Evolutionary conservation across 2,113 vertebrate genomes (phyloP), one percentile per base, ranked within the genome.

Genomic region (Eira barbara): DNA sequence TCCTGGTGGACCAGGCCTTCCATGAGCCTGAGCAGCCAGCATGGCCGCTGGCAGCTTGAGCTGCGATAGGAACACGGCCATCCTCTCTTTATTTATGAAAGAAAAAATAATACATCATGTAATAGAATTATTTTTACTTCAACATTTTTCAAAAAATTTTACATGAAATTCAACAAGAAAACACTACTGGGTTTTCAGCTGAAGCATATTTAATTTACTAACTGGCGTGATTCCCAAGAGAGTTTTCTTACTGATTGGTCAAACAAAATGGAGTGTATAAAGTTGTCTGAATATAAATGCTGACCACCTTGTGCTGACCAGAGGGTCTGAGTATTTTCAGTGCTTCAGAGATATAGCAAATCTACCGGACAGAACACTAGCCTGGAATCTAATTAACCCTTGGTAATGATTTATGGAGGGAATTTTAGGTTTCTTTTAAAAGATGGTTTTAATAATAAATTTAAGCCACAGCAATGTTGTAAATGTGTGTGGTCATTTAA

Each of bases 21-120:
- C 99, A 25, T 99, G 99, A 78, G 99, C 89, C 55, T 99, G 99
- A 13, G 99, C 98, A 14, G 99, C 99, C 95, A 99, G 98, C 98
- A 99, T 99, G 45, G 99, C 99, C 59, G 99, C 99, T 34, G 99
- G 99, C 34, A 99, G 98, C 98, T 99, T 99, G 96, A 99, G 98
- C 69, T 98, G 98, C 49, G 98, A 98, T 52, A 99, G 96, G 91
- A 99, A 97, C 74, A 99, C 99, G 29, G 98, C 99, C 98, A 99
- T 99, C 88, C 99, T 99, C 97, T 99, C 99, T 99, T 98, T 74
- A 97, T 69, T 25, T 23, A 97, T 63, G 73, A 97, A 98, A 89
- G 85, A 95, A 92, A 93, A 97, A 98, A 82, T 3, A 45, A 11
- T 15, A 92, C 4, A 27, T 71, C 8, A 89, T 81, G 11, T n/a